These are phyloP conservation scores for Cryptotermes secundus DNA, from an alignment of 1,140 invertebrate genomes.

Conservation along the genomic window DNA sequence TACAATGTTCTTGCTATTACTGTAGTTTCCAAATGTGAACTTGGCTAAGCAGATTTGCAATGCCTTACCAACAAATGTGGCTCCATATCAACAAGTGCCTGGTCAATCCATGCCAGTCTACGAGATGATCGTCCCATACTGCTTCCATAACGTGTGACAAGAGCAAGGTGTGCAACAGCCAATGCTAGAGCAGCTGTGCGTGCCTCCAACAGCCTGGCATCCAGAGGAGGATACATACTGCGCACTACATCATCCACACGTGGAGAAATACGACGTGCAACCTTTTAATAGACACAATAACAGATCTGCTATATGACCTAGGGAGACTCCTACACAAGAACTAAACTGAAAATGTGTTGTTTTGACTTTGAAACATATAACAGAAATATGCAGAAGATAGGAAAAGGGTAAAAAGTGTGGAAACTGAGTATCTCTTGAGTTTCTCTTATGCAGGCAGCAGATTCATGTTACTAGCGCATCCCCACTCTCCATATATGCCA, in stretches of 20 bases:
- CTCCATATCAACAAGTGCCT: constrained; percentile 68
- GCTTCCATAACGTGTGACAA: constrained; percentile 57
- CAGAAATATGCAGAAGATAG: too few species aligned
- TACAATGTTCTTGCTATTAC: too few species aligned
- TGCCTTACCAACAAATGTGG: constrained; percentile 59
- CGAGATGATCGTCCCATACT: constrained; percentile 41
- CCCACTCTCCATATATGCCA: too few species aligned
- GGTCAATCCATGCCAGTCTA: constrained; percentile 64
- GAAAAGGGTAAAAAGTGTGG: too few species aligned
- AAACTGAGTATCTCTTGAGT: too few species aligned
- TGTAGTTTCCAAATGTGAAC: neutral
- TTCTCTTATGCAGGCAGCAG: too few species aligned
- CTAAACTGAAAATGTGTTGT: too few species aligned
- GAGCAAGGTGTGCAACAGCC: constrained; percentile 68
- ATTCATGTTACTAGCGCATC: too few species aligned
- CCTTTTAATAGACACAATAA: constrained; percentile 43
- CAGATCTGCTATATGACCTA: too few species aligned
- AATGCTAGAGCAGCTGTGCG: constrained; percentile 67
- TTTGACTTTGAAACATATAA: too few species aligned
- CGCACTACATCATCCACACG: constrained; percentile 72
- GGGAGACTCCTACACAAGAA: too few species aligned
- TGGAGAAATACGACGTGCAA: constrained; percentile 66
- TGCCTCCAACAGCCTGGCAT: constrained; percentile 68
- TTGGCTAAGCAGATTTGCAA: constrained; percentile 9
- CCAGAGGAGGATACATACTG: constrained; percentile 71